Evolutionary conservation across 2,888 invertebrate species (phyloP).

Genomic region (Rugalucina vietnamica): DNA sequence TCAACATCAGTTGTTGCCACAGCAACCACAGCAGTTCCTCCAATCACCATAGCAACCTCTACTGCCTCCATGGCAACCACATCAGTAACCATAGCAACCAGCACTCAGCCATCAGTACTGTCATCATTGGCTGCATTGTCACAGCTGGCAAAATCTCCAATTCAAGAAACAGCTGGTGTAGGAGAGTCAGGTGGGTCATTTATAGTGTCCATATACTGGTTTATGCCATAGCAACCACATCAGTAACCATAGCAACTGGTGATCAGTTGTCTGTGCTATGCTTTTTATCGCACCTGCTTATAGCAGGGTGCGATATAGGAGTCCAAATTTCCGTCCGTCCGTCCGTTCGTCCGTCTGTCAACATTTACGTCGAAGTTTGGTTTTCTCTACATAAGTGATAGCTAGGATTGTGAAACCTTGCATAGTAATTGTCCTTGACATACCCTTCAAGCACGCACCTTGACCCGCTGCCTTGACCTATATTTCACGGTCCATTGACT

Average conservation of each 20-base stretch:
- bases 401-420: no score
- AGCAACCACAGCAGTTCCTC: background rate
- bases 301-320: no score
- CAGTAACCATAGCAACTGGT: slow-evolving; percentile 21
- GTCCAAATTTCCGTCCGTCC: no score
- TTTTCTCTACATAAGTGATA: no score
- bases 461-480: no score
- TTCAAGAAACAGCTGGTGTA: background rate
- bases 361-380: no score
- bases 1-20: background rate
- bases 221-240: background rate
- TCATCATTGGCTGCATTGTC: slow-evolving; percentile 21
- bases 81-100: slow-evolving; percentile 17
- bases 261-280: slow-evolving; percentile 27
- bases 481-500: no score
- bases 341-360: no score
- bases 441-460: no score
- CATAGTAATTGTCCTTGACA: no score
- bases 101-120: slow-evolving; percentile 25
- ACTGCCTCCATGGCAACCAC: background rate
- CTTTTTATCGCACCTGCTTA: no score
- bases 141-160: slow-evolving; percentile 34
- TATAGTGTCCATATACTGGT: no score
- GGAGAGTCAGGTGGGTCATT: background rate
- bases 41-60: background rate